Evolutionary conservation across 2,113 vertebrate species (phyloP), one percentile per base, ranked within the genome.

Genomic region (Peromyscus californicus): DNA sequence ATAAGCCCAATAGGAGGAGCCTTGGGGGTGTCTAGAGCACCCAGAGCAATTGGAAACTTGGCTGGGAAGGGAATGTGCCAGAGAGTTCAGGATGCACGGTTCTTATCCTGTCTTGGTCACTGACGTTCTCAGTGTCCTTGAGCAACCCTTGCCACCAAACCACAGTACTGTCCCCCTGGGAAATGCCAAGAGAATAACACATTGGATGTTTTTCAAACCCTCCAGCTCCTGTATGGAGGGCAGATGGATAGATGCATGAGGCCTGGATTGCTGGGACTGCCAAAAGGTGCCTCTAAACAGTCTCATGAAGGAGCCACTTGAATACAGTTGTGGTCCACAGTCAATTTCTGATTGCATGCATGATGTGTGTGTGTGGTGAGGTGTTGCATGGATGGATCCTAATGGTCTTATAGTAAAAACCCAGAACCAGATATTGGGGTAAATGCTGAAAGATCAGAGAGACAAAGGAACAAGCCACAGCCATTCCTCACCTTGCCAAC

Each of bases 11-110:
- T 2, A 0, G 39, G 13, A 54, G 33, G 51, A 85, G 21, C 7
- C 36, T 13, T 1, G 39, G 45, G 36, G 7, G 17, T 26, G 3
- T 12, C 13, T 36, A 2, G 26, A 12, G 54, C 4, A 63, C 42
- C 48, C 36, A 69, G 36, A 36, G 61, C 21, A 24, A 5, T 3
- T 0, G 3, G 69, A 54, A 54, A 63, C 48, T 69, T 29, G 36
- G 31, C n/a, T 11, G 54, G 42, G 29, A 9, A 42, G 29, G 7
- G 13, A 10, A n/a, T 7, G 22, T 1, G 2, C 17, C 36, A 3
- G 24, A 42, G 0, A n/a, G 5, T 31, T 33, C 67, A 39, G 36
- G 33, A 48, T 26, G 0, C 16, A 15, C 12, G 19, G 57, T 84
- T 82, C 36, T 83, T 70, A 54, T 26, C 26, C 54, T 82, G 15